phyloP scores from a whole-genome alignment of 2,797 vertebrate genomes.

The Taeniopygia guttata region DNA sequence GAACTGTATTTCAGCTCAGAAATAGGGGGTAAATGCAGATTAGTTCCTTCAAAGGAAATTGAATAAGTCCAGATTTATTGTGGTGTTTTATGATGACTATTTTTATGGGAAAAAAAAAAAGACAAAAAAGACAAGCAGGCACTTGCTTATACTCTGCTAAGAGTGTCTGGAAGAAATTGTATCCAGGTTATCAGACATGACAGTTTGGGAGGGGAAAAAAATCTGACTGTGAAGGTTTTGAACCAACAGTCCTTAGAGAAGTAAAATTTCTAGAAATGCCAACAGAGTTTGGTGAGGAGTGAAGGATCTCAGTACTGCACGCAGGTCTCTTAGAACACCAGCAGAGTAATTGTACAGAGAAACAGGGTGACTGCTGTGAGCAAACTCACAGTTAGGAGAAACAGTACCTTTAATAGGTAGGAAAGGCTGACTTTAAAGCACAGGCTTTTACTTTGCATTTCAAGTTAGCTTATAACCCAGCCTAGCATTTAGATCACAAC shows the following conservation, averaged over 20 bases:
- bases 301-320: background rate
- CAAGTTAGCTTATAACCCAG: background rate
- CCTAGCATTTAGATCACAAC: conserved; percentile 21
- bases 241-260: background rate
- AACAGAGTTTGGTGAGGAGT: background rate
- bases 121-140: background rate
- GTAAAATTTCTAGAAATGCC: background rate
- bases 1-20: conserved; percentile 27
- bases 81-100: background rate
- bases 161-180: background rate
- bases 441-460: background rate
- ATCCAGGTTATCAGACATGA: background rate
- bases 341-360: background rate
- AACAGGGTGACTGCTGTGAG: background rate
- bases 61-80: background rate
- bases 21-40: conserved; percentile 20
- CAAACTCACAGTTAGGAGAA: background rate
- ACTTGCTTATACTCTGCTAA: background rate
- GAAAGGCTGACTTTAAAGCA: background rate
- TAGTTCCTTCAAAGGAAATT: conserved; percentile 18
- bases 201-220: background rate
- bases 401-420: background rate
- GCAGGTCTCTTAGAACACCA: background rate
- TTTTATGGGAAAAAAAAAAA: background rate
- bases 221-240: background rate